These are phyloP conservation scores for Pomatorhinus ruficollis DNA, from an alignment of 2,113 vertebrate species.

Conservation along the genomic window DNA sequence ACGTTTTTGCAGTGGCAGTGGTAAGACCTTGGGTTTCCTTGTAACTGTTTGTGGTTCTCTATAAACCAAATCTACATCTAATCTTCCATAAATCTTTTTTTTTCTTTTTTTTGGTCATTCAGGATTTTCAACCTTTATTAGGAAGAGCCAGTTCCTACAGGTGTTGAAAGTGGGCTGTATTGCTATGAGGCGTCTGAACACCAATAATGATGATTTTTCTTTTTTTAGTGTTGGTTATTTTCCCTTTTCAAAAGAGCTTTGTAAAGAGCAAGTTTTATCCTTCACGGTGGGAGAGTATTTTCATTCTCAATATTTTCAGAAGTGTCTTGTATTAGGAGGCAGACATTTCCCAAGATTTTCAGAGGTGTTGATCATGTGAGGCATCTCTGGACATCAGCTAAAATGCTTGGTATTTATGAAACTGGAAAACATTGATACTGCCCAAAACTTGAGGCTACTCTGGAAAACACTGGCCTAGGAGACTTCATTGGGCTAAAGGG, in stretches of 20 bases:
- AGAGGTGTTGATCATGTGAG: neutral
- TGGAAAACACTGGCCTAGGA: neutral
- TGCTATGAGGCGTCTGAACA: neutral
- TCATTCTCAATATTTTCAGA: neutral
- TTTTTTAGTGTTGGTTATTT: neutral
- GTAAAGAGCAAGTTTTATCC: neutral
- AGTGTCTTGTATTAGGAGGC: neutral
- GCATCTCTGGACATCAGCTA: neutral
- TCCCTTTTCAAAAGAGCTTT: neutral
- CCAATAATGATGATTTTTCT: neutral
- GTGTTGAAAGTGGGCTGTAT: neutral
- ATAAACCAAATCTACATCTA: neutral
- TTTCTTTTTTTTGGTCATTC: neutral
- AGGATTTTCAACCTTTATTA: neutral
- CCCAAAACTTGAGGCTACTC: neutral
- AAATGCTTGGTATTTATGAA: neutral
- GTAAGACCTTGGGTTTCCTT: neutral
- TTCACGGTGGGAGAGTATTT: neutral
- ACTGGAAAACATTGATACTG: neutral
- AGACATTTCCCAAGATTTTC: neutral
- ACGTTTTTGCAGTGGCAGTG: neutral
- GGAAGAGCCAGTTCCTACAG: neutral
- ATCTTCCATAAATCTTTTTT: neutral
- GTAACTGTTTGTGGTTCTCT: neutral
- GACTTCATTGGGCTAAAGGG: neutral